Evolutionary conservation across 2,113 vertebrate species (phyloP), one percentile per base, ranked within the genome.

Genomic region (Eurypyga helias): DNA sequence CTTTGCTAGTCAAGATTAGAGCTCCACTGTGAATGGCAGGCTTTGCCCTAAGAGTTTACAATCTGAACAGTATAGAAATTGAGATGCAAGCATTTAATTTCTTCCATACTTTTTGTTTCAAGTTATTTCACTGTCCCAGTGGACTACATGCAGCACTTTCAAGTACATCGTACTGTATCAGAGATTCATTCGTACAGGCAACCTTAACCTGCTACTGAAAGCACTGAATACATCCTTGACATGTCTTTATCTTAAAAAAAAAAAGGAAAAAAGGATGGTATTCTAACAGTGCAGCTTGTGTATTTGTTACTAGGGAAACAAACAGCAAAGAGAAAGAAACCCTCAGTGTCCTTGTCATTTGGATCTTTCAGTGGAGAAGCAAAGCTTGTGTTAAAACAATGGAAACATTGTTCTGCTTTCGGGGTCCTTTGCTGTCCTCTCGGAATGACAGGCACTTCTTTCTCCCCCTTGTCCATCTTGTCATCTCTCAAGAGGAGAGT

Each of bases 231-330:
- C 48, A 90, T 87, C 83, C 84, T 66, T 52, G 73, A 92, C 23
- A 13, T 43, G 43, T 19, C 91, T 87, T 87, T 80, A 86, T 80
- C 67, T 86, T 48, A 13, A 65, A 45, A 61, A 60, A 82, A 20
- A 16, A 7, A 11, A 11, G 1, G 18, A 14, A 81, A 83, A 85
- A 94, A 83, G 45, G 84, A 90, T 78, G 82, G 52, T 89, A 88
- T 94, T 89, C 87, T 87, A 91, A 94, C 96, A 97, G 86, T 90
- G 83, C 87, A 87, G 87, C 93, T 94, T 96, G 94, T 96, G 92
- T 97, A 75, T 97, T 93, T 97, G 96, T 97, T 96, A 97, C 97
- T 93, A 97, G 57, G 96, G 97, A 96, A 95, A 97, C 92, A 97
- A 97, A 97, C 54, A 90, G 89, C 11, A 6, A 82, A 82, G 62